phyloP scores from a whole-genome alignment of 2,888 invertebrate species.

The Eilema caniola region DNA sequence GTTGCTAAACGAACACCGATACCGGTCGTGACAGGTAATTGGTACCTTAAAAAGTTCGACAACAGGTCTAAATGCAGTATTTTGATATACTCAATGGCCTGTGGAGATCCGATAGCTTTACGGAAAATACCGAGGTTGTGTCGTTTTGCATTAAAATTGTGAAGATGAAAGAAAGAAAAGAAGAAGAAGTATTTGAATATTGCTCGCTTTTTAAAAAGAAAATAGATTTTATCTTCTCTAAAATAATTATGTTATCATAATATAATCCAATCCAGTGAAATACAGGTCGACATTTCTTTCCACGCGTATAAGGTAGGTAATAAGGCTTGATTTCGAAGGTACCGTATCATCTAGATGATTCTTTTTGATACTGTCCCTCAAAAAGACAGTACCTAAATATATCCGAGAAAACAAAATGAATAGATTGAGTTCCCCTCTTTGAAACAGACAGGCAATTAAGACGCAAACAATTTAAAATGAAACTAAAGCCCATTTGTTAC shows the following conservation, averaged over 20 bases:
- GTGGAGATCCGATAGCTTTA: no score
- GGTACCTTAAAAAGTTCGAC: no score
- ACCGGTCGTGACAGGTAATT: no score
- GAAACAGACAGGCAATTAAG: neutral
- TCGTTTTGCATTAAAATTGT: no score
- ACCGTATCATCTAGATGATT: neutral
- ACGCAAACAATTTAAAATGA: conserved; percentile 8
- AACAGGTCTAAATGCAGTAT: no score
- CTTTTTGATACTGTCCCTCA: neutral
- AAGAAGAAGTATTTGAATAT: no score
- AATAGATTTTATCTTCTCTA: neutral
- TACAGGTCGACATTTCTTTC: no score
- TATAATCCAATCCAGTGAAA: neutral
- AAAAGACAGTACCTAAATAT: neutral
- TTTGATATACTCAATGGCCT: no score
- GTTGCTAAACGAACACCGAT: no score
- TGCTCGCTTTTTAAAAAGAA: neutral
- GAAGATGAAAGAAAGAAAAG: no score
- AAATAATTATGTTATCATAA: neutral
- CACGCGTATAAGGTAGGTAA: neutral
- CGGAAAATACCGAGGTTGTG: no score
- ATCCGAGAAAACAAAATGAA: neutral
- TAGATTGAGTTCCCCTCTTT: neutral
- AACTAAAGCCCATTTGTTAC: conserved; percentile 12
- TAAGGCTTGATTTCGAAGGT: no score